These are phyloP conservation scores for Odocoileus hemionus DNA, from an alignment of 2,113 vertebrate species.

Conservation along the genomic window DNA sequence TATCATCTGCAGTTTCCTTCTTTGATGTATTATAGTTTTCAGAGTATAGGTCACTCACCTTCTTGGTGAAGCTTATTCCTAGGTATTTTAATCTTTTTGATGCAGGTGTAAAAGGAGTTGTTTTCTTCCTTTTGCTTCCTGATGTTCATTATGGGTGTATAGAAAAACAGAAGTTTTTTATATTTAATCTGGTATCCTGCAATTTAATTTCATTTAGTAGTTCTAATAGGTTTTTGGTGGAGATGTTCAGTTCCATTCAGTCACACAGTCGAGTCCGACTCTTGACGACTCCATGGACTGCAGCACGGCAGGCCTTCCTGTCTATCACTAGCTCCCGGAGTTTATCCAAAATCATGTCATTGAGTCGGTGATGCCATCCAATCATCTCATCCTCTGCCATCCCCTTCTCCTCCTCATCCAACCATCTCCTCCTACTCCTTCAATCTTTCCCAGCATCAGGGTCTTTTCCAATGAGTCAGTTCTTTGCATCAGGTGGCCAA, in stretches of 20 bases:
- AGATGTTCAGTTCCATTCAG: background rate
- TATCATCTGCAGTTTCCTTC: background rate
- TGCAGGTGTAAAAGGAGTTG: background rate
- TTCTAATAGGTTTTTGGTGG: background rate
- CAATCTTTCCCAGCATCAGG: background rate
- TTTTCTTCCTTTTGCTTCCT: background rate
- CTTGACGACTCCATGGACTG: background rate
- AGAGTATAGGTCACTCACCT: background rate
- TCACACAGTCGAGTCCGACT: background rate
- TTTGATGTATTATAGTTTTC: background rate
- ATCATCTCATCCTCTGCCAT: background rate
- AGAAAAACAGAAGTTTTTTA: background rate
- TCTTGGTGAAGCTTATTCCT: background rate
- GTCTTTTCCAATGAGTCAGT: background rate
- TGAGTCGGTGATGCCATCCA: background rate
- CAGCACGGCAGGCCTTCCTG: background rate
- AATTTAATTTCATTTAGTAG: background rate
- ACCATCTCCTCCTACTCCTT: background rate
- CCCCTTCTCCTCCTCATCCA: background rate
- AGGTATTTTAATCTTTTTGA: background rate
- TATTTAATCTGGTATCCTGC: background rate
- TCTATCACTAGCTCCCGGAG: background rate
- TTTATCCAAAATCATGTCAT: background rate
- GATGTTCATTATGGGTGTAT: background rate
- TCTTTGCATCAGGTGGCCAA: background rate